Conservation (phyloP, 2,888 invertebrate genomes). For the Liposcelis brunnea region DNA sequence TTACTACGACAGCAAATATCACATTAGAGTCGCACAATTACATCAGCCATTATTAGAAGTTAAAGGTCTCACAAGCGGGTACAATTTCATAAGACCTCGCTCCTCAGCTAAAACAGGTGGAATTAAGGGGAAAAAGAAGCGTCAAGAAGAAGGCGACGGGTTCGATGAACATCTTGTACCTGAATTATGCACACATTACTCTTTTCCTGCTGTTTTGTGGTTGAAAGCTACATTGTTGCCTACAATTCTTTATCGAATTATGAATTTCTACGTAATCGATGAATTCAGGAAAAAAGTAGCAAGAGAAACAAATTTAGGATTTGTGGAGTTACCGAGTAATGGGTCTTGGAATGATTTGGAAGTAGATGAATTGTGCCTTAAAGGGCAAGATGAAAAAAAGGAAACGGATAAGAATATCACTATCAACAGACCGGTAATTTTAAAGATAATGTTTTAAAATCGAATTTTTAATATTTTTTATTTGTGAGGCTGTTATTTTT, state of each 20-base stretch:
- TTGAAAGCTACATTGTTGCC: slow-evolving; percentile 71
- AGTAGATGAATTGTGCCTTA: slow-evolving; percentile 19
- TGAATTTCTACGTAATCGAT: slow-evolving; percentile 51
- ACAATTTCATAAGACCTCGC: slow-evolving; percentile 39
- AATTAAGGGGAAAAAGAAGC: too few relatives aligned
- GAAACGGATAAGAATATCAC: too few relatives aligned
- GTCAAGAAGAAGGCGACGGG: slow-evolving; percentile 31
- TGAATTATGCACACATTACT: slow-evolving; percentile 61
- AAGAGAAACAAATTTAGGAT: slow-evolving; percentile 25
- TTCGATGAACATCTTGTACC: slow-evolving; percentile 60
- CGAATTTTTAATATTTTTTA: too few relatives aligned
- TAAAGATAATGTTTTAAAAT: too few relatives aligned
- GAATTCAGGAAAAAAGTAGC: slow-evolving; percentile 44
- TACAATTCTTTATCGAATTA: slow-evolving; percentile 60
- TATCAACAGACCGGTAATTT: too few relatives aligned
- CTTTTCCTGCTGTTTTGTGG: slow-evolving; percentile 62
- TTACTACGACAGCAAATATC: slow-evolving; percentile 47
- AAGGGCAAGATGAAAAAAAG: slow-evolving; percentile 13
- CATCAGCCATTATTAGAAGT: slow-evolving; percentile 72
- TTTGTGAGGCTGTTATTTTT: too few relatives aligned
- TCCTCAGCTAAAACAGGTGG: too few relatives aligned
- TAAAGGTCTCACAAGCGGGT: slow-evolving; percentile 39
- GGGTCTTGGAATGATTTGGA: slow-evolving; percentile 9
- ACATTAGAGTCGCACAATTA: slow-evolving; percentile 41
- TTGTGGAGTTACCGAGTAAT: neutral